Evolutionary conservation across 2,888 invertebrate genomes (phyloP).

Genomic region (Linnaemya vulpina): DNA sequence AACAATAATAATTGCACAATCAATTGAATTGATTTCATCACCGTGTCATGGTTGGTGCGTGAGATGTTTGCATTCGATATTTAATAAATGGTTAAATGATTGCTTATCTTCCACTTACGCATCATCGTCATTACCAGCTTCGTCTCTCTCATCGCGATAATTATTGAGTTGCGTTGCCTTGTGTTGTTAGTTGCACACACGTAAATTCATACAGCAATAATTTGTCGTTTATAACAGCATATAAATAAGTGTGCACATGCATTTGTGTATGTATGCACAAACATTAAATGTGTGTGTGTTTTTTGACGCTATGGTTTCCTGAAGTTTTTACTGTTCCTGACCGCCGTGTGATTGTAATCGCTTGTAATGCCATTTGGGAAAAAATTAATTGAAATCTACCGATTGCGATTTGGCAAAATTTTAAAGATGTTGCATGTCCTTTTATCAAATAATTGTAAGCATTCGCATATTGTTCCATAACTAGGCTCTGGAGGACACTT

Average conservation of each 20-base stretch:
- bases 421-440: not conserved
- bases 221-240: no score
- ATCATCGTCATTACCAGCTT: slow-evolving; percentile 43
- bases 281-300: no score
- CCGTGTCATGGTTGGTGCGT: slow-evolving; percentile 65
- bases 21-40: slow-evolving; percentile 71
- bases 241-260: not conserved
- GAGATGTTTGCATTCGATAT: slow-evolving; percentile 71
- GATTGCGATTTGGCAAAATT: not conserved
- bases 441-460: not conserved
- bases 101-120: slow-evolving; percentile 68
- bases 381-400: slow-evolving; percentile 18
- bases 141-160: slow-evolving; percentile 13
- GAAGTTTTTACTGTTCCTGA: slow-evolving; percentile 13
- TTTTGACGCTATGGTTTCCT: not conserved
- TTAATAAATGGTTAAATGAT: slow-evolving; percentile 70
- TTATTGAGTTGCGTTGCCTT: slow-evolving; percentile 1
- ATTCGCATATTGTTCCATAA: not conserved
- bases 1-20: slow-evolving; percentile 68
- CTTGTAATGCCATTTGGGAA: slow-evolving; percentile 52
- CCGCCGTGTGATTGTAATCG: slow-evolving; percentile 25
- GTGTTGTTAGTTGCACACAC: not conserved
- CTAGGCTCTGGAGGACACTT: no score
- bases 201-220: not conserved
- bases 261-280: not conserved